Evolutionary conservation across 2,113 vertebrate genomes (phyloP), one percentile per base, ranked within the genome.

Genomic region (Zapornia atra): DNA sequence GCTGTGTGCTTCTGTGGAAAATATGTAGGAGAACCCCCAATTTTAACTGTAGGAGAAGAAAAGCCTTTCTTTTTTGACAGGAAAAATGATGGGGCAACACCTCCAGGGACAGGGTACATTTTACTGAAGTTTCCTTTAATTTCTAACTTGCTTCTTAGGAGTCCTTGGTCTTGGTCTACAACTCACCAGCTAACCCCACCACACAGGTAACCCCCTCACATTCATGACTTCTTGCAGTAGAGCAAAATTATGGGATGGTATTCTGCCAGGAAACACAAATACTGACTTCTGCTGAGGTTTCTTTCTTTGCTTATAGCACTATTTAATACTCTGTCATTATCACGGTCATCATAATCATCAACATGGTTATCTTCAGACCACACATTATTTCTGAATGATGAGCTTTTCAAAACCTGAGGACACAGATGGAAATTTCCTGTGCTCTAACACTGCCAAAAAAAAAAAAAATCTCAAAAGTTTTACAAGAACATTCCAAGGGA

Each of bases 271-370:
- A 85, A 82, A 79, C 18, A 61, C 53, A 82, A 64, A 76, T 26
- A 33, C 8, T 34, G 53, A 31, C 33, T 93, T 92, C 82, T 95
- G 90, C 90, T 97, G 95, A 95, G 73, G 85, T 79, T 90, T 92
- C 83, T 75, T 26, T 78, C 87, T 82, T 36, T 82, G 54, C 64
- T 89, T 66, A 15, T n/a, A 26, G 42, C 56, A 33, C 77, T 71
- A 18, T 19, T 72, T 57, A 64, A 79, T 36, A 70, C 86, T 61
- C 10, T 94, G 4, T 96, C 72, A 95, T 96, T 96, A 96, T 34
- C 33, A 1, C 48, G 1, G n/a, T 93, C 87, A 85, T 88, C 68
- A 12, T 66, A 75, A 69, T 87, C 28, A 4, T 60, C 66, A 33
- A 56, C 5, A 0, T 56, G 26, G 4, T 82, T 82, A 56, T 64